These are phyloP conservation scores for Torymus tubicola DNA, from an alignment of 2,888 invertebrate species.

Conservation along the genomic window DNA sequence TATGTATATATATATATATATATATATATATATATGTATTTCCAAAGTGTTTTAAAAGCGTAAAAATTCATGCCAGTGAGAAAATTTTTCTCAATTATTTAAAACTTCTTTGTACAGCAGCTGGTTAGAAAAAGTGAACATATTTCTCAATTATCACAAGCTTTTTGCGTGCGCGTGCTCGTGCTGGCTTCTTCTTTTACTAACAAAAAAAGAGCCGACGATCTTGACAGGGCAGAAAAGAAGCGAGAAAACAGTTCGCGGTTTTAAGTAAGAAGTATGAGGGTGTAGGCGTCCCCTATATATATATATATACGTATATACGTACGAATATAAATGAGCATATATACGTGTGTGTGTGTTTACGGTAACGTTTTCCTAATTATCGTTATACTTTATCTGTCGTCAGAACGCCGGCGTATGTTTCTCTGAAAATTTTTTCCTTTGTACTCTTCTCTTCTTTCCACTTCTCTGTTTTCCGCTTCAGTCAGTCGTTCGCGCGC, in stretches of 20 bases:
- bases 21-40: no score
- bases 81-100: no score
- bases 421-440: background rate
- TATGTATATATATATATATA: no score
- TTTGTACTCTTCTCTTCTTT: slow-evolving; percentile 15
- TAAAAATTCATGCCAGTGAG: no score
- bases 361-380: slow-evolving; percentile 2
- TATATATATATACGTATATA: no score
- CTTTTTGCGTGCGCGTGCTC: background rate
- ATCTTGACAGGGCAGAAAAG: slow-evolving; percentile 11
- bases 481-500: no score
- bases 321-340: no score
- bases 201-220: slow-evolving; percentile 24
- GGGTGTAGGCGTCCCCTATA: background rate
- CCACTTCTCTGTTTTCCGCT: slow-evolving; percentile 11
- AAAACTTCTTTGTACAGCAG: no score
- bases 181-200: background rate
- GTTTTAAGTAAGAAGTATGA: slow-evolving; percentile 17
- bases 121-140: background rate
- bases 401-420: no score
- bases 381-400: slow-evolving; percentile 28
- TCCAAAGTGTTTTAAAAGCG: no score
- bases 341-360: background rate
- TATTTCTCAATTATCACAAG: slow-evolving; percentile 21
- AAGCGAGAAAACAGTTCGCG: background rate